Evolutionary conservation across 35 echinoderm and acorn worm species (phyloP), one percentile per base, ranked within the genome.

Genomic region (Lytechinus variegatus): DNA sequence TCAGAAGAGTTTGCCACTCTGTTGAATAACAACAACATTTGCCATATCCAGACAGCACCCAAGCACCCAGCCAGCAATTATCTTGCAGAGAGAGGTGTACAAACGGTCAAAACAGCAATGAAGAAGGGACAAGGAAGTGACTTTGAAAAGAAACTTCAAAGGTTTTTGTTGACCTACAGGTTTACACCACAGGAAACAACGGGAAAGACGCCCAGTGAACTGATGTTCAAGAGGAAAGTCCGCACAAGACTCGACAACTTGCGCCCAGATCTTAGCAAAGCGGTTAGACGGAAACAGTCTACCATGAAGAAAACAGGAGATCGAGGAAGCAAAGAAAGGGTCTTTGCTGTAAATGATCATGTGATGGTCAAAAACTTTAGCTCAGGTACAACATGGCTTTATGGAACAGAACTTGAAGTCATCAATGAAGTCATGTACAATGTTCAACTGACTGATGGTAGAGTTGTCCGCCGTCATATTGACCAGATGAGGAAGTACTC

Each of bases 81-180:
- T n/a, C n/a, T n/a, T n/a, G n/a, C n/a, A n/a, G 96, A 96, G 28
- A 88, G 95, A 95, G 66, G 92, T 9, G 96, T 97, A 6, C 96
- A 97, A 86, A 97, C 93, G 29, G 87, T 97, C 52, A 97, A 97
- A 92, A 89, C 92, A 92, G 97, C 86, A 14, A 27, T 97, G 1
- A 96, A 95, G 27, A 97, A 96, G 58, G 95, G 92, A 3, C 92
- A 52, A 52, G 87, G 90, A 55, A 57, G 86, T 88, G 58, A 93
- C 29, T 87, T 94, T 5, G 94, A 96, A 86, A 9, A 92, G 27
- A 95, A 91, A 95, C 87, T 97, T 9, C 94, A 97, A 56, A 58
- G 96, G 61, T 94, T 97, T 52, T 94, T 97, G 24, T 57, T 97
- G 51, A 19, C 19, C 10, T 94, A 97, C 66, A 4, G 94, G 72